Conservation (phyloP, 2,888 invertebrate genomes). For the Amiota minor region DNA sequence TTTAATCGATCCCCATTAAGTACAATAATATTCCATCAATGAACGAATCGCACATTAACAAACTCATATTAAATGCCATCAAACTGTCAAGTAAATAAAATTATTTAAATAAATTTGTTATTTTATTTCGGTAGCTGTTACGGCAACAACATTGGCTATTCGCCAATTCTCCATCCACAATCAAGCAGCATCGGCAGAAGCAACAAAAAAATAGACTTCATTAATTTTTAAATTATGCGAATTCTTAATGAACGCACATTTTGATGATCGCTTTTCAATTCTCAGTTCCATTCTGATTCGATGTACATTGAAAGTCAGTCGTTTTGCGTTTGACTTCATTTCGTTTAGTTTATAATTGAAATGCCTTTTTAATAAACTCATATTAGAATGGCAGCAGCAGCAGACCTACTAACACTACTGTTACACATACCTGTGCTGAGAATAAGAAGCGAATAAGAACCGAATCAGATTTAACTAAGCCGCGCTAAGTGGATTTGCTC, state of each 20-base stretch:
- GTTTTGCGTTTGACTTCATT: not conserved
- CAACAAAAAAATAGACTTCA: constrained; percentile 50
- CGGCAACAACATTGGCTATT: not conserved
- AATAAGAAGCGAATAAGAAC: not conserved
- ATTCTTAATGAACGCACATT: constrained; percentile 68
- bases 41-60: too few relatives aligned
- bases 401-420: not conserved
- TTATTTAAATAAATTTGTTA: constrained; percentile 54
- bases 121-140: constrained; percentile 64
- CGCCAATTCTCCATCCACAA: too few relatives aligned
- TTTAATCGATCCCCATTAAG: too few relatives aligned
- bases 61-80: constrained; percentile 28
- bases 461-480: constrained; percentile 3
- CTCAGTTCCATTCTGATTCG: constrained; percentile 35
- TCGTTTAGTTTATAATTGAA: constrained; percentile 24
- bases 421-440: not conserved
- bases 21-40: too few relatives aligned
- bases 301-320: not conserved
- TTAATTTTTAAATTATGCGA: constrained; percentile 69
- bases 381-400: constrained; percentile 12
- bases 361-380: constrained; percentile 29
- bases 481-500: not conserved
- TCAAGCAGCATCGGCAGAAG: too few relatives aligned
- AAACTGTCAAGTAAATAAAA: constrained; percentile 29
- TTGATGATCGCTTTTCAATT: constrained; percentile 62